Conservation (phyloP, 2,113 vertebrate genomes). For the Brienomyrus brachyistius region DNA sequence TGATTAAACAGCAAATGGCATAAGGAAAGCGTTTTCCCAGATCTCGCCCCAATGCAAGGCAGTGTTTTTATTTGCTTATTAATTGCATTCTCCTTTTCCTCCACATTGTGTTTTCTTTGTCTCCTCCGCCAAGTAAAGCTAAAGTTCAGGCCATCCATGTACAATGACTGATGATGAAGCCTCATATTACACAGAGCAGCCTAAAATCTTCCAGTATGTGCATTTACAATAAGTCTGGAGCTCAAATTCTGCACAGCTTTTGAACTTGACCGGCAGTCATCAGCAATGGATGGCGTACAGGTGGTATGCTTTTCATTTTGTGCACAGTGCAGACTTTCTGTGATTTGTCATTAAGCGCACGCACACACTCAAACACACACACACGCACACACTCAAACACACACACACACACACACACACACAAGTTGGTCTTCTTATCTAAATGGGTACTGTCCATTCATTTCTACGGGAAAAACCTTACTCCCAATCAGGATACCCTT, state of each 20-base stretch:
- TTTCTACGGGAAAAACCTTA: no score
- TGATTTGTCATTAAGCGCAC: not conserved
- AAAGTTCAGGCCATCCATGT: not conserved
- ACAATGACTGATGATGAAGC: not conserved
- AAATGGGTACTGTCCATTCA: no score
- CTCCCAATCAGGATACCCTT: no score
- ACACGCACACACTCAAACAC: no score
- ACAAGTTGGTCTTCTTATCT: no score
- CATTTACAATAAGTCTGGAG: not conserved
- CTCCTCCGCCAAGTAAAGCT: not conserved
- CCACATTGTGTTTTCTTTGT: not conserved
- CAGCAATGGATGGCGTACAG: not conserved
- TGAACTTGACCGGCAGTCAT: not conserved
- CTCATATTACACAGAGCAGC: not conserved
- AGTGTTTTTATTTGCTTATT: not conserved
- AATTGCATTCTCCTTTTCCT: not conserved
- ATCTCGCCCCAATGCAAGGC: not conserved
- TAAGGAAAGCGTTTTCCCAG: not conserved
- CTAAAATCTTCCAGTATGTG: not conserved
- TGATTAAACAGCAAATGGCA: not conserved
- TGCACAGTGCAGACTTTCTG: not conserved
- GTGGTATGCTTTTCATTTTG: not conserved
- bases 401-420: no score
- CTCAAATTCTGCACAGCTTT: not conserved
- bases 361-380: not conserved